Percentiles rank a stretch among this genome's conserved stretches.
phyloP scores from a whole-genome alignment of 2,797 vertebrate genomes.

The Oreochromis mossambicus region DNA sequence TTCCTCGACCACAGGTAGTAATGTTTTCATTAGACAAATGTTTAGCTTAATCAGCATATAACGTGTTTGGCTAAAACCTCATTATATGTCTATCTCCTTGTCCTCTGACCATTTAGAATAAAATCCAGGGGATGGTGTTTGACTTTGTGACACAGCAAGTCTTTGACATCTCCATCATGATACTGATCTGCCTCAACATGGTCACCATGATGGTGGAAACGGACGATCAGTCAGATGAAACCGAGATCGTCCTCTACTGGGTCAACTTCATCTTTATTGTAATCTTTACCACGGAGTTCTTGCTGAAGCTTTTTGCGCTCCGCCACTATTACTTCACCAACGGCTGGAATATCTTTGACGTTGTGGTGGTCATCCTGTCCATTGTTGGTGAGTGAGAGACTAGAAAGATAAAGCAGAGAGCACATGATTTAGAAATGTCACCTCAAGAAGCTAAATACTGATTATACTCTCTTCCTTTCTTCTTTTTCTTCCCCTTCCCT shows the following conservation, averaged over 20 bases:
- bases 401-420: background rate
- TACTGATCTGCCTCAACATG: slow-evolving; percentile 99
- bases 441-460: background rate
- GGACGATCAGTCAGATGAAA: slow-evolving; percentile 90
- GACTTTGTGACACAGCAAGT: slow-evolving; percentile 98
- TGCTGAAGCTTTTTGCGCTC: slow-evolving; percentile 95
- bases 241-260: slow-evolving; percentile 94
- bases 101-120: slow-evolving; percentile 78
- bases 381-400: slow-evolving; percentile 88
- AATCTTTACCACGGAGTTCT: slow-evolving; percentile 94
- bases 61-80: background rate
- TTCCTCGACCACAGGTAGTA: slow-evolving; percentile 90
- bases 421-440: background rate
- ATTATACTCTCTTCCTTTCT: background rate
- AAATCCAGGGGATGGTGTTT: slow-evolving; percentile 92
- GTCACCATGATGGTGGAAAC: slow-evolving; percentile 99
- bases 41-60: background rate
- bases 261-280: slow-evolving; percentile 98
- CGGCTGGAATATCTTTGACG: slow-evolving; percentile 99
- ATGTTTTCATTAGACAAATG: background rate
- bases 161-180: slow-evolving; percentile 99
- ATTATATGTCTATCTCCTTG: background rate
- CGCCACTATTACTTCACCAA: slow-evolving; percentile 99
- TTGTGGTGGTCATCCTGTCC: slow-evolving; percentile 98
- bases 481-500: background rate